These are phyloP conservation scores for Dinocampus coccinellae DNA, from an alignment of 2,888 invertebrate genomes.

Conservation along the genomic window DNA sequence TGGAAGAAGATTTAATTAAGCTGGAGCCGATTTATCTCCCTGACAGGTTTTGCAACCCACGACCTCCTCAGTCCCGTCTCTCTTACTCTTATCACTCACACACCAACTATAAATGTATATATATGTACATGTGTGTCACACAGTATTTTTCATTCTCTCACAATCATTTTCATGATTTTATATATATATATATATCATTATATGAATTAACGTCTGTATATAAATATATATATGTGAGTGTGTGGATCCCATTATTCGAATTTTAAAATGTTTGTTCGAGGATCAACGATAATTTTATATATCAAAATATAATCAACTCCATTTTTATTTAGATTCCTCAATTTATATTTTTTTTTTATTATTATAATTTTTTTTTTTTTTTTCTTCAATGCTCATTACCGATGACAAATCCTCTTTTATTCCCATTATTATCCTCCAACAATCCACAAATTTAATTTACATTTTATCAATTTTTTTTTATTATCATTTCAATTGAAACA, in stretches of 20 bases:
- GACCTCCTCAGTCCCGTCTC: constrained; percentile 40
- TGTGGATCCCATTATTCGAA: not conserved
- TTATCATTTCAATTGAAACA: too few relatives aligned
- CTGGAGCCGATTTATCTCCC: constrained; percentile 69
- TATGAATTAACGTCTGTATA: too few relatives aligned
- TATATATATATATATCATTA: constrained; percentile 10
- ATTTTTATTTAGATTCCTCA: not conserved
- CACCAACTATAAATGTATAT: not conserved
- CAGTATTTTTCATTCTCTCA: not conserved
- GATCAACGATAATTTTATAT: not conserved
- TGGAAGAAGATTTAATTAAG: constrained; percentile 70
- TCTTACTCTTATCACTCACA: constrained; percentile 30
- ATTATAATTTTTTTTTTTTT: not conserved
- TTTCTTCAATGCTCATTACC: not conserved
- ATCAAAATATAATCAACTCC: not conserved
- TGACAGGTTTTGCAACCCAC: constrained; percentile 58
- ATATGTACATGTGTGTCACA: not conserved
- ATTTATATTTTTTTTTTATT: not conserved
- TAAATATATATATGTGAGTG: not conserved
- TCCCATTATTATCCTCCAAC: not conserved
- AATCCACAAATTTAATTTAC: too few relatives aligned
- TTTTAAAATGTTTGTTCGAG: constrained; percentile 5
- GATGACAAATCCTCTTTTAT: not conserved
- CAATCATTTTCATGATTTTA: not conserved
- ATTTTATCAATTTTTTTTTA: too few relatives aligned